Base-by-base conservation (phyloP, 2,113 vertebrate species). In the Urocitellus parryii region DNA sequence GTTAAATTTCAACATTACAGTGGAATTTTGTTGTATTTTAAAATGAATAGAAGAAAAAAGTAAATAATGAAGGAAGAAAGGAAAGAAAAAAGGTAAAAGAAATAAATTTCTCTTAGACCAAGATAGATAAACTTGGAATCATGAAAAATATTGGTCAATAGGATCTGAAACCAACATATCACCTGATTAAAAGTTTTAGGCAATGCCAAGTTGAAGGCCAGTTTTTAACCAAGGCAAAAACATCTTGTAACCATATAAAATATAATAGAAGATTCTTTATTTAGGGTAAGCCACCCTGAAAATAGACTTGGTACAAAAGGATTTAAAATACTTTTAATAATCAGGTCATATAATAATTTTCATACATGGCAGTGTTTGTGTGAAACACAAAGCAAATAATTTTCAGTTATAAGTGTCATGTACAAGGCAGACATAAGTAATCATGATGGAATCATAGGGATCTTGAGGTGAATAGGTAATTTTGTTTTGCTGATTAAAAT, bases 401-500 rank as follows among this genome's bases (percentile, higher is more conserved):
- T 34, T 85, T 79, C 5, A 79, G 5, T 48, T n/a, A 14, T 2
- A 17, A 45, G 20, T 78, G 34, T 67, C 20, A 3, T 73, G 4
- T 13, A 51, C 17, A 25, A 53, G 27, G 12, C 1, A 90, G 53
- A 25, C 18, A 37, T 4, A 76, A 61, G 48, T 20, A 76, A 70
- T 84, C 25, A 16, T 39, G 73, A 20, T 56, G n/a, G 67, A 74
- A 18, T 70, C 32, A 25, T n/a, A 76, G 39, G 42, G 34, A 53
- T 51, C 12, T 76, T n/a, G 45, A 42, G 32, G 10, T 51, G 83
- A 68, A 2, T n/a, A n/a, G 56, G 2, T 74, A 88, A 72, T 87
- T 92, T 73, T 34, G 2, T 95, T 90, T 79, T 67, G 32, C 61
- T 76, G 13, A 81, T n/a, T 76, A 61, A 91, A 93, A 77, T 42